Evolutionary conservation across 2,113 vertebrate genomes (phyloP).

Genomic region (Nesogale talazaci): DNA sequence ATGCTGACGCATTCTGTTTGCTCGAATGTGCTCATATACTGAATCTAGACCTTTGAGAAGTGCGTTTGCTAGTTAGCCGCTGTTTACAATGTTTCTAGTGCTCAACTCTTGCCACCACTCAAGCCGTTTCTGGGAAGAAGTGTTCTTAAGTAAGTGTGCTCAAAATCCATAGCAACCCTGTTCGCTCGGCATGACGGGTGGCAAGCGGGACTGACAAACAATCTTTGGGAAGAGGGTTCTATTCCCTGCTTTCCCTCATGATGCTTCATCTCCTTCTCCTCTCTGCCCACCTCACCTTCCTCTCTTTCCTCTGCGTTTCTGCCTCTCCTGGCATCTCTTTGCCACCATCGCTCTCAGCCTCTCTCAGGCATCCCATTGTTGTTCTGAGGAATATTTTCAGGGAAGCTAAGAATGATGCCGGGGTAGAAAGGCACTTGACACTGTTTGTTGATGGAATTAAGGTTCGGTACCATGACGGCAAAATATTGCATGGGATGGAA

Average conservation of each 20-base stretch:
- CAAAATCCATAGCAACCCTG: not conserved
- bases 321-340: not conserved
- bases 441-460: not conserved
- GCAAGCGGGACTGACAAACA: not conserved
- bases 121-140: not conserved
- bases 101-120: not conserved
- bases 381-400: not conserved
- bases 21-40: not conserved
- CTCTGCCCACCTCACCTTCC: fast-evolving
- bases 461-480: not conserved
- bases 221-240: not conserved
- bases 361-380: too few relatives aligned
- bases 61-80: not conserved
- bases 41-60: not conserved
- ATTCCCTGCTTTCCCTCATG: not conserved
- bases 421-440: fast-evolving
- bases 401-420: not conserved
- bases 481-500: not conserved
- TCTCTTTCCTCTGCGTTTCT: not conserved
- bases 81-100: not conserved
- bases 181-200: not conserved
- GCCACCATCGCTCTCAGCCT: not conserved
- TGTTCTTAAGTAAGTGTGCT: too few relatives aligned
- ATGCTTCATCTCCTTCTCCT: not conserved
- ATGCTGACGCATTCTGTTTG: not conserved